Evolutionary conservation across 2,888 invertebrate species (phyloP).

Genomic region (Desoria tigrina): DNA sequence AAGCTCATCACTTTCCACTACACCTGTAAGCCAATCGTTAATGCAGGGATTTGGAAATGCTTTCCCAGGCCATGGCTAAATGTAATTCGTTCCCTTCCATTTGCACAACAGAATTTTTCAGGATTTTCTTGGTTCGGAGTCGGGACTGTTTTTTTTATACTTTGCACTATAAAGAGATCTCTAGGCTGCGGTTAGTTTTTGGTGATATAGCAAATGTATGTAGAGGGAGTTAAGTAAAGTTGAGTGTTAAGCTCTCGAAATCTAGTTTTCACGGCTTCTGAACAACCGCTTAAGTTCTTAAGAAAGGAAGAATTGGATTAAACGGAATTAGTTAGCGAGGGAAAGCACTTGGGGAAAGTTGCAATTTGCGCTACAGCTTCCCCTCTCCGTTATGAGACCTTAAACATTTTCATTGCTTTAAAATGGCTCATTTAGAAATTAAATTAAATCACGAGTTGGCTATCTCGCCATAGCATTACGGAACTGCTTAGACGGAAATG

Average conservation of each 20-base stretch:
- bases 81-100: no score
- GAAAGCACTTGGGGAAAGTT: slow-evolving; percentile 5
- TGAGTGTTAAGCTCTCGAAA: background rate
- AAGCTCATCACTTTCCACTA: no score
- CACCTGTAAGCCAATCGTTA: no score
- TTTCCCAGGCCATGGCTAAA: no score
- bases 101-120: no score
- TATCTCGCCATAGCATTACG: background rate
- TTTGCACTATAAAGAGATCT: no score
- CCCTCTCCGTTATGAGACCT: background rate
- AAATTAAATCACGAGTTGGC: slow-evolving; percentile 3
- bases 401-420: background rate
- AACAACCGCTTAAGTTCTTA: background rate
- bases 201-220: background rate
- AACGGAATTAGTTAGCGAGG: background rate
- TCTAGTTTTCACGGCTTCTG: background rate
- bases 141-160: no score
- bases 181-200: no score
- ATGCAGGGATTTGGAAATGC: no score
- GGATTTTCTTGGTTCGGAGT: no score
- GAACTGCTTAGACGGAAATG: no score
- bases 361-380: background rate
- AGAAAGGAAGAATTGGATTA: slow-evolving; percentile 4
- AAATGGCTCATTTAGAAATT: slow-evolving; percentile 6
- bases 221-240: background rate